Evolutionary conservation across 2,113 vertebrate species (phyloP).

Genomic region (Alectura lathami): DNA sequence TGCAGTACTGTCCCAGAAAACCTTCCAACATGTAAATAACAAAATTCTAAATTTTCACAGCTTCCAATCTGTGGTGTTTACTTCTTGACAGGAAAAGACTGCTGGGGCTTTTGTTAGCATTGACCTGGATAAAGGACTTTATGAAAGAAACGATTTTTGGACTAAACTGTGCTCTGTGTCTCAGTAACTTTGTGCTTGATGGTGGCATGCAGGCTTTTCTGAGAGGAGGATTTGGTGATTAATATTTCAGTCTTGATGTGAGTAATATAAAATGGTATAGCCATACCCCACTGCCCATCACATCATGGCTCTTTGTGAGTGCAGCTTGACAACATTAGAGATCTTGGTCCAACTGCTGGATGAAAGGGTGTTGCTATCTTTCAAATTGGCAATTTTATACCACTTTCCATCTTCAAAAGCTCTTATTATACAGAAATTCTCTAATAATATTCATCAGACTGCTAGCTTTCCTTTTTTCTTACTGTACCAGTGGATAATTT

Average conservation of each 20-base stretch:
- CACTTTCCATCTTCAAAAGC: conserved; percentile 47
- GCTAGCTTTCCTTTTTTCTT: conserved; percentile 12
- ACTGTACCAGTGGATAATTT: conserved; percentile 8
- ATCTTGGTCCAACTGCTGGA: neutral
- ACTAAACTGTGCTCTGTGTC: neutral
- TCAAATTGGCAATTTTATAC: conserved; percentile 53
- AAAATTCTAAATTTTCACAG: neutral
- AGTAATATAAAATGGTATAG: neutral
- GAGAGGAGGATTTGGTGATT: neutral
- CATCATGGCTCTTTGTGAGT: neutral
- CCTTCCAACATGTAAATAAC: neutral
- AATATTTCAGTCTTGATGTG: neutral
- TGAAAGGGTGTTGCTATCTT: conserved; percentile 31
- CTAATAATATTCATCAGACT: conserved; percentile 49
- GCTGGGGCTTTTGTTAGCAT: neutral
- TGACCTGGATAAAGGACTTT: neutral
- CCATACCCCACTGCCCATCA: neutral
- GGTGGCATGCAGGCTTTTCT: neutral
- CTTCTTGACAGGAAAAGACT: neutral
- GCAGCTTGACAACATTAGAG: neutral
- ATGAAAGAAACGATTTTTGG: neutral
- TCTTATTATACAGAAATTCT: conserved; percentile 53
- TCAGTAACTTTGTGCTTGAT: neutral
- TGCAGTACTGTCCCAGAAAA: neutral
- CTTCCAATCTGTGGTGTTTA: neutral